Percentiles rank a stretch among this genome's conserved stretches.
These are phyloP conservation scores for Pygoscelis adeliae DNA, from an alignment of 2,113 vertebrate genomes.

Conservation along the genomic window DNA sequence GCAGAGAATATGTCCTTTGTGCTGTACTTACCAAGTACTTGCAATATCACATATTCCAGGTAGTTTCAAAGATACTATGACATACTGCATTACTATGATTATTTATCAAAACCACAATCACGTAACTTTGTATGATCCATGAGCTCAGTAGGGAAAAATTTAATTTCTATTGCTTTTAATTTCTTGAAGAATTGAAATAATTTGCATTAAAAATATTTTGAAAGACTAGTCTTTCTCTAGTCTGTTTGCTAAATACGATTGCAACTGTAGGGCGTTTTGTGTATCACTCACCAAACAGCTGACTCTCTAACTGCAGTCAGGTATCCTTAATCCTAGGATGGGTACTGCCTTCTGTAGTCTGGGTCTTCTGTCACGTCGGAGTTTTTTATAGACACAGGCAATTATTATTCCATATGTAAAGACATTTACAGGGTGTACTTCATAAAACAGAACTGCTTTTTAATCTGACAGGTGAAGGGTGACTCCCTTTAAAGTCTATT, in stretches of 20 bases:
- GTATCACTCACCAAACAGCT: neutral
- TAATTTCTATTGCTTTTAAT: conserved; percentile 8
- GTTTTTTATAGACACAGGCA: neutral
- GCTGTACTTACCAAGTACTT: conserved; percentile 40
- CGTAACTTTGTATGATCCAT: neutral
- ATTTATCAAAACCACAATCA: conserved; percentile 5
- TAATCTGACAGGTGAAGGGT: neutral
- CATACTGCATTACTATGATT: neutral
- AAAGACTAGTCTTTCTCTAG: neutral
- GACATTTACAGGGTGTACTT: neutral
- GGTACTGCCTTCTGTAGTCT: neutral
- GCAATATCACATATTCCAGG: neutral
- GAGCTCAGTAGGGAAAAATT: neutral
- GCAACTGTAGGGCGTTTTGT: neutral
- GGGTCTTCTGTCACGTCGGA: neutral
- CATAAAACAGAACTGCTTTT: neutral
- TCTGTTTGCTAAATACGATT: neutral
- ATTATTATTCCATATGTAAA: neutral
- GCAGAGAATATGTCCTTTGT: conserved; percentile 28
- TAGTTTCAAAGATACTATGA: conserved; percentile 2
- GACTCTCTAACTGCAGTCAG: neutral
- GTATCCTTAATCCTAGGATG: neutral
- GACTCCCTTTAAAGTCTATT: neutral
- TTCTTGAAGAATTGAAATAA: neutral
- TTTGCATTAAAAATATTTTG: neutral